phyloP scores from a whole-genome alignment of 2,797 vertebrate genomes.

The Lophius americanus region DNA sequence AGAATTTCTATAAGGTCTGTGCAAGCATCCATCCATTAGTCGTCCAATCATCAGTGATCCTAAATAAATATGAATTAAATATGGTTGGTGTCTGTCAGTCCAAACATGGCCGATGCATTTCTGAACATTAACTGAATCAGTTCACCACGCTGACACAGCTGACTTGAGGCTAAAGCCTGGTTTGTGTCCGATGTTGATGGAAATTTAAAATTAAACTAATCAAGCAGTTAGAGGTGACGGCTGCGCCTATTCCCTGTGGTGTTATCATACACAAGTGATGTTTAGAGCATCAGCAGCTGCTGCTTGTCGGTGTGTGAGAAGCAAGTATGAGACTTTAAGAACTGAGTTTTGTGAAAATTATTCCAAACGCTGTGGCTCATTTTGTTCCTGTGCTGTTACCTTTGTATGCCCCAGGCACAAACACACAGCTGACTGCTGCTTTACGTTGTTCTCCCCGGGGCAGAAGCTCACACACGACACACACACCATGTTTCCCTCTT shows the following conservation, averaged over 20 bases:
- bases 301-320: slow-evolving; percentile 1
- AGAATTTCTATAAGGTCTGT: neutral
- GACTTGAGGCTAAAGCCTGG: neutral
- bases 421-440: slow-evolving; percentile 59
- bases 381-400: slow-evolving; percentile 42
- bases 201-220: slow-evolving; percentile 9
- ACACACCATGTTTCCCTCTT: slow-evolving; percentile 41
- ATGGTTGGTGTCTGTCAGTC: neutral
- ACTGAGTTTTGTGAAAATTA: slow-evolving; percentile 47
- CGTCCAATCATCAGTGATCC: neutral
- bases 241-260: slow-evolving; percentile 3
- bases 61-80: neutral
- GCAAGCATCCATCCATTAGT: neutral
- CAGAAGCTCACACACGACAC: slow-evolving; percentile 35
- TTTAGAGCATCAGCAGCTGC: slow-evolving; percentile 10
- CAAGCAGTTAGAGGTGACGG: slow-evolving; percentile 12
- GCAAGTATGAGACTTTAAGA: slow-evolving; percentile 22
- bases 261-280: neutral
- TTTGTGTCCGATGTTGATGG: neutral
- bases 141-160: slow-evolving; percentile 2
- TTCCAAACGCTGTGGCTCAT: slow-evolving; percentile 48
- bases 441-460: slow-evolving; percentile 56
- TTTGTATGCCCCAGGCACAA: slow-evolving; percentile 55
- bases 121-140: neutral
- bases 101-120: neutral